Base-by-base conservation (phyloP, 2,113 vertebrate species). In the Procavia capensis region DNA sequence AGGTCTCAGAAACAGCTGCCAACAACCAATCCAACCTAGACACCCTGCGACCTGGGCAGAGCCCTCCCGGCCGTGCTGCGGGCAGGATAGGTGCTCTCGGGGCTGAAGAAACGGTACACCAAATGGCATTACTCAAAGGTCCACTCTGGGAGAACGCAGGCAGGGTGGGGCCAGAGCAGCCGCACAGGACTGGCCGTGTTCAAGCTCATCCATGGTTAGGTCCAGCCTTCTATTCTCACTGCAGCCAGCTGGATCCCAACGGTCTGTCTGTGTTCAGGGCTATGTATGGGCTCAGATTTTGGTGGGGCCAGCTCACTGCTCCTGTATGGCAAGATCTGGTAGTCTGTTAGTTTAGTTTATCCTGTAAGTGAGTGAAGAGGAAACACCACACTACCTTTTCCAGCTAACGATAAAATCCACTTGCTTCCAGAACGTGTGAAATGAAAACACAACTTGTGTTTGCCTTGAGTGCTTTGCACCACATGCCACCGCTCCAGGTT, bases 161-260 rank as follows among this genome's bases (percentile, higher is more conserved):
- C 1, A 7, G 41, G 39, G 31, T 66, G 17, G 50, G 7, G 5
- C 64, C 0, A 2, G 22, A 11, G 34, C 50, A 25, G 43, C 59
- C 68, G 27, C 47, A 39, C 0, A 0, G 1, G 81, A 1, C 5
- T 1, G 36, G 19, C 1, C 22, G 43, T 2, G 36, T 61, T 29
- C 9, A 25, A 24, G 39, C 0, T 8, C 43, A 10, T n/a, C 29
- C 54, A 0, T 3, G 3, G 19, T 6, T 2, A 2, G 16, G 11
- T 27, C 64, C 22, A 11, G 57, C 25, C 29, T 36, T 25, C 13
- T 0, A 5, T 13, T 57, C 68, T 45, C 45, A 41, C 6, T 0
- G 0, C 27, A 0, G 4, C 16, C 74, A 68, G 41, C 31, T 14
- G 84, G 61, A 13, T 16, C 47, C 11, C 63, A n/a, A 25, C 91